These are phyloP conservation scores for Terrapene triunguis DNA, from an alignment of 2,113 vertebrate genomes.

Conservation along the genomic window DNA sequence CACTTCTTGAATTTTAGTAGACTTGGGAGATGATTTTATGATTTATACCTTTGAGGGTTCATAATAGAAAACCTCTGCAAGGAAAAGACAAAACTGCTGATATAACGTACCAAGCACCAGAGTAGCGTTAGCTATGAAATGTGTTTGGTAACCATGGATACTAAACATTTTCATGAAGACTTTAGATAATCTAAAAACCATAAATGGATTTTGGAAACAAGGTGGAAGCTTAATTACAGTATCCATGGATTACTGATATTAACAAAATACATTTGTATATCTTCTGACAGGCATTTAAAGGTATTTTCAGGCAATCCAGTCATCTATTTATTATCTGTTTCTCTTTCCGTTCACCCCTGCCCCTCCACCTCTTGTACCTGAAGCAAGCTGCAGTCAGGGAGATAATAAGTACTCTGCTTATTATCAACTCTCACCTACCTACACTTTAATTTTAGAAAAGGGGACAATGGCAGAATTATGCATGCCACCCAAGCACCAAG, in stretches of 20 bases:
- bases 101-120: constrained; percentile 5
- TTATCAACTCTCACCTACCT: not conserved
- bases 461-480: not conserved
- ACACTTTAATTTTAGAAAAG: constrained; percentile 12
- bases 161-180: constrained; percentile 56
- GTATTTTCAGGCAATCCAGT: not conserved
- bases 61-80: constrained; percentile 7
- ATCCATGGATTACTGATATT: constrained; percentile 2
- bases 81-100: constrained; percentile 19
- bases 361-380: not conserved
- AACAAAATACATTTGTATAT: not conserved
- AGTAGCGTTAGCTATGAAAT: not conserved
- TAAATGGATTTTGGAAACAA: constrained; percentile 50
- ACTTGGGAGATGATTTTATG: not conserved
- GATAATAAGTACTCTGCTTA: not conserved
- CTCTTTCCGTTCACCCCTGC: not conserved
- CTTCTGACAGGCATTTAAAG: not conserved
- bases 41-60: constrained; percentile 4
- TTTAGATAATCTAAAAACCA: constrained; percentile 48
- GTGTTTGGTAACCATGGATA: constrained; percentile 68
- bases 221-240: constrained; percentile 27
- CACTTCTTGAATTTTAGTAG: not conserved
- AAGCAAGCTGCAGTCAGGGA: not conserved
- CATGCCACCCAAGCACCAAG: not conserved
- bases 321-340: not conserved